Base-by-base conservation (phyloP, 2,888 invertebrate genomes). In the Eupithecia insigniata region DNA sequence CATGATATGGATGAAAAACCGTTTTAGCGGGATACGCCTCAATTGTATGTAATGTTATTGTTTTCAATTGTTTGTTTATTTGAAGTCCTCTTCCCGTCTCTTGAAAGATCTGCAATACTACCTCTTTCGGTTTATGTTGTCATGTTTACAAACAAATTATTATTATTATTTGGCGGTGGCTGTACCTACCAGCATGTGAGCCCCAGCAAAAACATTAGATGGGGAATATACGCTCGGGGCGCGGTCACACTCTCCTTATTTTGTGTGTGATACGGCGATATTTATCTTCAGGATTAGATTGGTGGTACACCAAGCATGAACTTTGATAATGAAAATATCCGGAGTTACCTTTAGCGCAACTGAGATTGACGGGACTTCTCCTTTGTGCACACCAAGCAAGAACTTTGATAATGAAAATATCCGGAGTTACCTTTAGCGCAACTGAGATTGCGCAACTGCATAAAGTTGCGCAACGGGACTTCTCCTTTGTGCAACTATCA, bases 121-220 rank as follows among this genome's bases (percentile, higher is more conserved):
- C 51, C 22, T 14, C 10, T 55, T 26, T 55, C 10, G 12, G 18
- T 18, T 30, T 60, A 16, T 0, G 3, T 30, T 30, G 30, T 60
- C 30, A 7, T 60, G 18, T 55, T 26, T 26, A n/a, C 4, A 34
- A n/a, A 62, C n/a, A 30, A 32, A n/a, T 12, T 34, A 12, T 26
- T 22, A n/a, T 16, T 14, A 14, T 7, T 26, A 14, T 14, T 22
- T 64, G 64, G 36, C n/a, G 64, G 22, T 22, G 34, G 36, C 64
- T 26, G 64, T 64, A 36, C 64, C 18, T 18, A 10, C 2, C 60
- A 12, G 55, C 71, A 36, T 14, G 12, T 36, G 82, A 84, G 86
- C 82, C 82, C 82, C 82, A 82, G 86, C 87, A 87, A 89, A 91
- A 90, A 89, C 85, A 84, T 83, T 82, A 84, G 81, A 81, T 81